Evolutionary conservation across 2,797 vertebrate species (phyloP), one percentile per base, ranked within the genome.

Genomic region (Podargus strigoides): DNA sequence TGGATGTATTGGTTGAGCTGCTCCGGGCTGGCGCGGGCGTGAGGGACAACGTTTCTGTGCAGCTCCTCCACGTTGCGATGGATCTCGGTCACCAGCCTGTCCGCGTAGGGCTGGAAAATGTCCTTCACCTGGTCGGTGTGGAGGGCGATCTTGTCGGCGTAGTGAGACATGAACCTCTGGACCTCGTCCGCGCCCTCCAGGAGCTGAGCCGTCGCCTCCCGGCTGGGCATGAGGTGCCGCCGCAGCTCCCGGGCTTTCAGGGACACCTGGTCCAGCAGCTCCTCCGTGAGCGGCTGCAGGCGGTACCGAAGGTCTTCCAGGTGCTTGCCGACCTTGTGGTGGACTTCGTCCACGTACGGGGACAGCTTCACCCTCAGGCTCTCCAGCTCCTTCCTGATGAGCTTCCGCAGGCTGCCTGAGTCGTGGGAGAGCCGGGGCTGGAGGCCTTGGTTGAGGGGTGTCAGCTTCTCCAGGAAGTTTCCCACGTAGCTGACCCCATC

Each of bases 141-240:
- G 6, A 93, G 86, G 3, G 41, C 42, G 19, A 98, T 30, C 77
- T 90, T 23, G 5, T 98, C 97, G 30, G 97, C 3, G 2, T 98
- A 98, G 69, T 98, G 98, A 10, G 95, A 52, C 88, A 98, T 11
- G 83, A 98, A 98, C 41, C 28, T 24, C 97, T 98, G 98, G 59
- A 98, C 98, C 96, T 99, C 98, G 3, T 98, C 98, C n/a, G 98
- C 53, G 0, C 98, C 98, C 39, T n/a, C 32, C 18, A 79, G 27
- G 6, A 98, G 27, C 90, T 97, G 98, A 6, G 59, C 32, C 3
- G 93, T 91, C 69, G 97, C 72, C 11, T 97, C 95, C 97, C 22
- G 6, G 98, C 30, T 28, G 96, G 95, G 37, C 27, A 50, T 37
- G 12, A 97, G 50, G 16, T 87, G 92, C 97, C 97, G 94, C 98